Evolutionary conservation across 2,113 vertebrate species (phyloP).

Genomic region (Phaethornis superciliosus): DNA sequence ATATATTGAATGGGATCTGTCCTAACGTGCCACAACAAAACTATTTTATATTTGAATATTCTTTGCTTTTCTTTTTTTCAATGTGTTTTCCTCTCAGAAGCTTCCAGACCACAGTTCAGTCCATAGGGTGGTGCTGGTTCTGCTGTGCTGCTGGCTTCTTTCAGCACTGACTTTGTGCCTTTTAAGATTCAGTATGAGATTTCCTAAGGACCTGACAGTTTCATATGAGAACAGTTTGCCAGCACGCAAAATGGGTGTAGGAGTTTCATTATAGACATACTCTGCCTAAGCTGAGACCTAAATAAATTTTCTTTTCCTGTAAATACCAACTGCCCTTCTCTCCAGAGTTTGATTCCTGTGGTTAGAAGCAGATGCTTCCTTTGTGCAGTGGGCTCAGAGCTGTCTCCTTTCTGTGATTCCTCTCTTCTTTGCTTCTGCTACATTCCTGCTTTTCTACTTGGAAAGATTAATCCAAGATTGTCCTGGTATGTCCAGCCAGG

Average conservation of each 20-base stretch:
- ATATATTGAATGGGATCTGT: background rate
- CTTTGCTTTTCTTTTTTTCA: background rate
- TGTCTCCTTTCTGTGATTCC: background rate
- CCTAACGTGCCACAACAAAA: background rate
- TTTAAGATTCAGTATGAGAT: background rate
- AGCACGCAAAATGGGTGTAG: background rate
- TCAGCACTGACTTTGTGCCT: background rate
- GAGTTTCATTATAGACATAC: background rate
- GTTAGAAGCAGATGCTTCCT: background rate
- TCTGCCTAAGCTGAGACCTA: background rate
- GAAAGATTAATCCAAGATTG: background rate
- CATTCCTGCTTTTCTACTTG: fast-evolving
- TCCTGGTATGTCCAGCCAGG: background rate
- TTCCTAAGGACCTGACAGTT: background rate
- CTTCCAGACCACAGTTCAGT: background rate
- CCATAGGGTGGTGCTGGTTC: background rate
- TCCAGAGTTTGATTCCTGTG: background rate
- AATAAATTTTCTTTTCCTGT: background rate
- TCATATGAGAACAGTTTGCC: background rate
- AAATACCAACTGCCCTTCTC: background rate
- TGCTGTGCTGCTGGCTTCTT: background rate
- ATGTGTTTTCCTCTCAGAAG: background rate
- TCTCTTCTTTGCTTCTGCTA: background rate
- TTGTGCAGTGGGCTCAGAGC: background rate
- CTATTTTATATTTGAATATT: fast-evolving